Percentiles rank a stretch among this genome's conserved stretches.
phyloP scores from a whole-genome alignment of 1,140 invertebrate species.

The Cardiocondyla obscurior region DNA sequence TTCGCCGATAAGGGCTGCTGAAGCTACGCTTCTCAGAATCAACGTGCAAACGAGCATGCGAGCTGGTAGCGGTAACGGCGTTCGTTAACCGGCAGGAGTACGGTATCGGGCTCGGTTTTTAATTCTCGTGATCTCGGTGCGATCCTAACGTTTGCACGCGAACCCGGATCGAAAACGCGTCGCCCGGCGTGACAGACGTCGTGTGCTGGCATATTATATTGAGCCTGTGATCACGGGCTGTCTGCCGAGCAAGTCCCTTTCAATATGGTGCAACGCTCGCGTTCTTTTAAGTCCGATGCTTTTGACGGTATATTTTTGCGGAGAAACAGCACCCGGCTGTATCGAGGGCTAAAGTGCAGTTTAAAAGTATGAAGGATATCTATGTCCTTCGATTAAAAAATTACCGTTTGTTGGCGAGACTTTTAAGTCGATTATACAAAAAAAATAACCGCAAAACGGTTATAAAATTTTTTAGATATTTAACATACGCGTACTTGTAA shows the following conservation, averaged over 20 bases:
- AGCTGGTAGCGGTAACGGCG: constrained; percentile 57
- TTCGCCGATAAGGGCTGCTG: background rate
- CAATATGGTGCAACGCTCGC: background rate
- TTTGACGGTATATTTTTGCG: background rate
- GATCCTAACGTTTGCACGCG: constrained; percentile 55
- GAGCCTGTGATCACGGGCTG: constrained; percentile 3
- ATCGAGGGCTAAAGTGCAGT: background rate
- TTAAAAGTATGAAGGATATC: background rate
- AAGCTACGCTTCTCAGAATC: background rate
- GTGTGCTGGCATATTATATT: constrained; percentile 64
- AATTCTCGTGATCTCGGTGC: constrained; percentile 62
- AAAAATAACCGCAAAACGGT: too few species aligned
- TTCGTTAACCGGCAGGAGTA: constrained; percentile 67
- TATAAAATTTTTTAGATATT: too few species aligned
- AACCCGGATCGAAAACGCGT: constrained; percentile 56
- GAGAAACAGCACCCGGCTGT: background rate
- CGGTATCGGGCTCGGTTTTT: constrained; percentile 67
- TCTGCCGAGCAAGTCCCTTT: background rate
- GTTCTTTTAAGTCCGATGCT: background rate
- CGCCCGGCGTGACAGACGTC: constrained; percentile 37
- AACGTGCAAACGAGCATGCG: constrained; percentile 23
- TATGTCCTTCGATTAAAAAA: background rate
- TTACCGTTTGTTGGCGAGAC: too few species aligned
- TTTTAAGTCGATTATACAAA: too few species aligned
- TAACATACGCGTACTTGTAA: too few species aligned